A percentile compares a stretch with the other conserved stretches of the same genome.
Conservation (phyloP, 2,797 vertebrate species). For the Typhlichthys eigenmanni region DNA sequence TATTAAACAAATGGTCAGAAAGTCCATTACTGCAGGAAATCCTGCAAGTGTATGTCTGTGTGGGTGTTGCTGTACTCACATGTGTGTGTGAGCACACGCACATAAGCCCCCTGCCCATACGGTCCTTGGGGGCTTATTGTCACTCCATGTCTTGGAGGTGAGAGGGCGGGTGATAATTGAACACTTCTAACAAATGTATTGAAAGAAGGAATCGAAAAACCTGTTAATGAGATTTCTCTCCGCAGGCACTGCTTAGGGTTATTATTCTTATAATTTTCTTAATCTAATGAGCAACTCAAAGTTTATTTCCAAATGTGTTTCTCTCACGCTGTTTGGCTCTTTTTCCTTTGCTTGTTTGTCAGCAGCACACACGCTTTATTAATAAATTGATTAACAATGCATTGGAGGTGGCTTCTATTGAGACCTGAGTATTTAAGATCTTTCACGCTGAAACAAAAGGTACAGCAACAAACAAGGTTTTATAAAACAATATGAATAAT, state of each 20-base stretch:
- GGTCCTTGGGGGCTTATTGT: constrained; percentile 65
- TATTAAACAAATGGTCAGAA: constrained; percentile 73
- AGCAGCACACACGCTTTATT: constrained; percentile 40
- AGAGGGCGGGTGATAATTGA: constrained; percentile 78
- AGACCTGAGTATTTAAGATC: constrained; percentile 24
- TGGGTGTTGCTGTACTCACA: constrained; percentile 32
- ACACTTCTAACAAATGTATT: constrained; percentile 79
- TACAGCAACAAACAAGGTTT: constrained; percentile 10
- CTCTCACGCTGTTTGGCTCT: constrained; percentile 41
- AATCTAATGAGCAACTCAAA: constrained; percentile 77
- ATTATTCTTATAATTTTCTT: constrained; percentile 78
- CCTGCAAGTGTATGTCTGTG: constrained; percentile 13
- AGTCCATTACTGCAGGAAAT: constrained; percentile 56
- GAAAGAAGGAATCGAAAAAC: constrained; percentile 78
- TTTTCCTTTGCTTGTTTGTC: constrained; percentile 42
- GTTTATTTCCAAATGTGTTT: constrained; percentile 71
- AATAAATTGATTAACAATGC: constrained; percentile 57
- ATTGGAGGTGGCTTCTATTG: constrained; percentile 22
- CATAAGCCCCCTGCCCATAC: constrained; percentile 36
- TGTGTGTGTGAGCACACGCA: constrained; percentile 45
- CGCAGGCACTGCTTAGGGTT: constrained; percentile 62
- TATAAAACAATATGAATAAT: constrained; percentile 22
- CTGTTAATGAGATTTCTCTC: constrained; percentile 81
- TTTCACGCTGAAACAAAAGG: constrained; percentile 29
- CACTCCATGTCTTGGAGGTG: constrained; percentile 71